phyloP scores from a whole-genome alignment of 2,113 vertebrate genomes.

The Nothobranchius kuhntae region DNA sequence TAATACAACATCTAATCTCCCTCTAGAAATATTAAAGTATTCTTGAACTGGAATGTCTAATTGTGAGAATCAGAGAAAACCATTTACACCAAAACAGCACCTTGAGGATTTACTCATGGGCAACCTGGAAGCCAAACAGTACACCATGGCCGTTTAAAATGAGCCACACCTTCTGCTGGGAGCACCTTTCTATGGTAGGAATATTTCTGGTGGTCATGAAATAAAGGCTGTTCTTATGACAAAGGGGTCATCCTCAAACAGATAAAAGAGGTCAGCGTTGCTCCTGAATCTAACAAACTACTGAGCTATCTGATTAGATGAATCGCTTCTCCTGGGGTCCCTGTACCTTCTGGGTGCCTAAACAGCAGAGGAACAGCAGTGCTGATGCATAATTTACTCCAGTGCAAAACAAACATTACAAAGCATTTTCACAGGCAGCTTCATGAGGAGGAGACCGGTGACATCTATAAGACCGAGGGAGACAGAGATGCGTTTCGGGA shows the following conservation, averaged over 20 bases:
- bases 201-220: too few species aligned
- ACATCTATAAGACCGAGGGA: not conserved
- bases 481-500: conserved; percentile 13
- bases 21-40: too few species aligned
- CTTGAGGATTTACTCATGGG: conserved; percentile 7
- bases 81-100: conserved; percentile 17
- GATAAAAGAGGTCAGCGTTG: too few species aligned
- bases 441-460: conserved; percentile 32
- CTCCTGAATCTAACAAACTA: too few species aligned
- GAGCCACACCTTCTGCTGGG: too few species aligned
- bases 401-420: conserved; percentile 48
- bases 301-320: not conserved
- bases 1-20: too few species aligned
- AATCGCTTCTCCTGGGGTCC: not conserved
- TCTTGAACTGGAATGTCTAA: too few species aligned
- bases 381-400: conserved; percentile 62
- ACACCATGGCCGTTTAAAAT: too few species aligned
- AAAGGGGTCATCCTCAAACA: conserved; percentile 9
- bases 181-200: too few species aligned
- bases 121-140: too few species aligned
- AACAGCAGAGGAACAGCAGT: conserved; percentile 16
- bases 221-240: too few species aligned
- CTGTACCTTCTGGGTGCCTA: conserved; percentile 3
- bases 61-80: not conserved
- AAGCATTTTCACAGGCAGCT: conserved; percentile 41